Evolutionary conservation across 2,888 invertebrate species (phyloP).

Genomic region (Dolichomitus sp.): DNA sequence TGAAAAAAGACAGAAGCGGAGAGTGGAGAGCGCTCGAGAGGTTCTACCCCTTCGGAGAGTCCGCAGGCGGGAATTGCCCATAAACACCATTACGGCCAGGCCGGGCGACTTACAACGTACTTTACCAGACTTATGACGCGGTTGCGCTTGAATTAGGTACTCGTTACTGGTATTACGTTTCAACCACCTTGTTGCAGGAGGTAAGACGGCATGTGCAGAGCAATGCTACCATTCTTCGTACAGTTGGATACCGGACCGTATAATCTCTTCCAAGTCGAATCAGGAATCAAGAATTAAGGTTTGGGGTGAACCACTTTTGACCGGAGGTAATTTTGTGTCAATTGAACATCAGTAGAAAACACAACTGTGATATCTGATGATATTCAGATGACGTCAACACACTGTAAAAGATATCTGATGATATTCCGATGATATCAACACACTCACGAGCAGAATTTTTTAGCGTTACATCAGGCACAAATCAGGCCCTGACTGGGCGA

Average conservation of each 20-base stretch:
- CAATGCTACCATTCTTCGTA: slow-evolving; percentile 1
- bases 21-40: slow-evolving; percentile 48
- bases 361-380: not conserved
- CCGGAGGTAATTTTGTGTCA: not conserved
- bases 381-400: not conserved
- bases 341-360: not conserved
- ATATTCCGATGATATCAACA: not conserved
- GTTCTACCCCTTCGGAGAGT: slow-evolving; percentile 67
- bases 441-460: no score
- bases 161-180: slow-evolving; percentile 83
- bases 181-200: slow-evolving; percentile 66
- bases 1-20: slow-evolving; percentile 51
- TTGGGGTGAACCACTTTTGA: not conserved
- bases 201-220: slow-evolving; percentile 5
- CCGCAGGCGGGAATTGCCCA: slow-evolving; percentile 78
- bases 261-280: not conserved
- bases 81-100: slow-evolving; percentile 83
- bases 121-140: slow-evolving; percentile 83
- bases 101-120: slow-evolving; percentile 81
- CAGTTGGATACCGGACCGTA: not conserved
- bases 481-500: no score
- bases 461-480: no score
- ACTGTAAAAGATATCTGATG: not conserved
- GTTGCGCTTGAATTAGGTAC: slow-evolving; percentile 82
- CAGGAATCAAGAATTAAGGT: slow-evolving; percentile 1